Evolutionary conservation across 2,113 vertebrate genomes (phyloP).

Genomic region (Anolis sagrei): DNA sequence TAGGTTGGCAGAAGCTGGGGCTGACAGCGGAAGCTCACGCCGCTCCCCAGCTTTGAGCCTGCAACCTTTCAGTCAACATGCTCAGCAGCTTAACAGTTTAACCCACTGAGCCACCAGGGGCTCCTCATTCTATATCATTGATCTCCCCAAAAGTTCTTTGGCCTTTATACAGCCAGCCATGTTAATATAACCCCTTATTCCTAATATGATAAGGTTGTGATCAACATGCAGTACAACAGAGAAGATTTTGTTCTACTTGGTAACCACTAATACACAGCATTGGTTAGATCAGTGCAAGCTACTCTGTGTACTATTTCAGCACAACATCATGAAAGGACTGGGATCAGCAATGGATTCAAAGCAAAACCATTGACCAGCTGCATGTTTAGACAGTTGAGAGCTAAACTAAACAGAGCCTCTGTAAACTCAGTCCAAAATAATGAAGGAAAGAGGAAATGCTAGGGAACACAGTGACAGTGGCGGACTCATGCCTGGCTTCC

Average conservation of each 20-base stretch:
- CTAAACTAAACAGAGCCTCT: not conserved
- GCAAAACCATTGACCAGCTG: not conserved
- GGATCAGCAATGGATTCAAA: not conserved
- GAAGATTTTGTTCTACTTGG: not conserved
- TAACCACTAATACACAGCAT: not conserved
- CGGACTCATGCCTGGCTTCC: not conserved
- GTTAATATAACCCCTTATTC: not conserved
- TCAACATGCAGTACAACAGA: not conserved
- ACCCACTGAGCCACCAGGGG: too few relatives aligned
- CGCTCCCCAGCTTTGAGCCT: too few relatives aligned
- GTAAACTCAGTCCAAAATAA: not conserved
- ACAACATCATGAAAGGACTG: not conserved
- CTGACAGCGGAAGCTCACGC: too few relatives aligned
- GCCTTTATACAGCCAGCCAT: not conserved
- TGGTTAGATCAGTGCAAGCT: not conserved
- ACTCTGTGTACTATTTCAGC: not conserved
- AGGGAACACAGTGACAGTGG: not conserved
- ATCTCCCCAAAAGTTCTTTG: not conserved
- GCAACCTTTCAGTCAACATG: too few relatives aligned
- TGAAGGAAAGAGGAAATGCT: not conserved
- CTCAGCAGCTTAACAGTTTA: too few relatives aligned
- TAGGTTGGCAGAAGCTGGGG: too few relatives aligned
- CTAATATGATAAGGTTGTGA: not conserved
- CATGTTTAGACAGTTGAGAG: not conserved
- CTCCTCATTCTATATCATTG: not conserved